Base-by-base conservation (phyloP, 1,140 invertebrate species). In the Tetragnatha versicolor region DNA sequence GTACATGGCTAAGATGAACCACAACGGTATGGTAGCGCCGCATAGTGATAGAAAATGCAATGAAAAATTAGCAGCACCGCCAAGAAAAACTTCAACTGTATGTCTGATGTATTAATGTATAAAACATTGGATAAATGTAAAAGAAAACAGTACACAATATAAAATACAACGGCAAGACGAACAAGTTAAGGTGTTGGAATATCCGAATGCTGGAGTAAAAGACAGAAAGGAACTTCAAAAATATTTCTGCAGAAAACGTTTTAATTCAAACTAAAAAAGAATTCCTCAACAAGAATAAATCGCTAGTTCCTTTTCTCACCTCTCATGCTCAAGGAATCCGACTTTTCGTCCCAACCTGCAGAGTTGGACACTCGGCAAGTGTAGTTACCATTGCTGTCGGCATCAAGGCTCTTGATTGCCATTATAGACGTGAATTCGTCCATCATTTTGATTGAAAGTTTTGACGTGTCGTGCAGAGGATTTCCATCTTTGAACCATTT, bases 371-470 rank as follows among this genome's bases (percentile, higher is more conserved):
- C 82, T 25, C 29, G 35, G 53, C 82, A 83, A 2, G 82, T 80
- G 20, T 83, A 82, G 53, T 83, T 83, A 1, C 82, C 82, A 42
- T 81, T 82, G 42, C 81, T 81, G 14, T 47, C 22, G 4, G 69
- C 33, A n/a, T n/a, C n/a, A n/a, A n/a, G n/a, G n/a, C n/a, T n/a
- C n/a, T n/a, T n/a, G n/a, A n/a, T n/a, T n/a, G n/a, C n/a, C n/a
- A n/a, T n/a, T n/a, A n/a, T n/a, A 0, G 61, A 65, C 69, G 90
- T 90, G 51, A 82, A 82, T 9, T 82, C 82, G 60, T 82, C 79
- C 2, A 81, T n/a, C 29, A 33, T 78, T 63, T 49, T 25, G 31
- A 80, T 65, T 4, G 42, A 37, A 25, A 80, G 22, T n/a, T n/a
- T n/a, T 14, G 6, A 22, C 12, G 63, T 22, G 3, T 49, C 66